Percentiles rank a stretch among this genome's conserved stretches.
Conservation (phyloP, 2,113 vertebrate genomes). For the Kryptolebias marmoratus region DNA sequence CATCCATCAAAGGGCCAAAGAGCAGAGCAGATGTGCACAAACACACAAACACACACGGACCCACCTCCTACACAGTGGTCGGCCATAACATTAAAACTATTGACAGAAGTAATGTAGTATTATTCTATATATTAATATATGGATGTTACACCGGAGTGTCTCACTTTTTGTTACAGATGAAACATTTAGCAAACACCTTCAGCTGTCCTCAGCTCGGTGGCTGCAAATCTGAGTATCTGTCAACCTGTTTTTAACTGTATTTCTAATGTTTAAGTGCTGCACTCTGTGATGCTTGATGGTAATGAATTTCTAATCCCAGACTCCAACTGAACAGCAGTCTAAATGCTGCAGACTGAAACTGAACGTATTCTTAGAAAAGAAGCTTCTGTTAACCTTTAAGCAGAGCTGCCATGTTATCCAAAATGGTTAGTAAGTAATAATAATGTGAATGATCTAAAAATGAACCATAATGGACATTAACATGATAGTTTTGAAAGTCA, state of each 20-base stretch:
- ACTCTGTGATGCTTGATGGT: background rate
- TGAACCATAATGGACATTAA: no score
- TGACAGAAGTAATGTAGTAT: background rate
- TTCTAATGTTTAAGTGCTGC: background rate
- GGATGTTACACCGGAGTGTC: background rate
- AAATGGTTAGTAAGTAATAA: background rate
- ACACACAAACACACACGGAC: constrained; percentile 14
- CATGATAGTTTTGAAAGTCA: no score
- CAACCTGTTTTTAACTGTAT: background rate
- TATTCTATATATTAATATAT: background rate
- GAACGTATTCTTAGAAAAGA: background rate
- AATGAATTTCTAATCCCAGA: background rate
- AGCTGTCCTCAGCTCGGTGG: background rate
- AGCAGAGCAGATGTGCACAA: constrained; percentile 26
- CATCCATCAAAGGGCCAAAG: constrained; percentile 62
- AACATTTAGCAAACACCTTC: background rate
- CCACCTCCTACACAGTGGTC: background rate
- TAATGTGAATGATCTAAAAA: background rate
- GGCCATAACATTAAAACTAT: background rate
- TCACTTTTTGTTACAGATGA: background rate
- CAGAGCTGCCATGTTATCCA: background rate
- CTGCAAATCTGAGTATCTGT: background rate
- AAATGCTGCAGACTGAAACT: background rate
- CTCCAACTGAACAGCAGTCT: background rate
- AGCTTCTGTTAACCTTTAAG: background rate